These are phyloP conservation scores for Hydra vulgaris DNA, from an alignment of 30 jellyfish, hydroid and myxozoan species.

Conservation along the genomic window DNA sequence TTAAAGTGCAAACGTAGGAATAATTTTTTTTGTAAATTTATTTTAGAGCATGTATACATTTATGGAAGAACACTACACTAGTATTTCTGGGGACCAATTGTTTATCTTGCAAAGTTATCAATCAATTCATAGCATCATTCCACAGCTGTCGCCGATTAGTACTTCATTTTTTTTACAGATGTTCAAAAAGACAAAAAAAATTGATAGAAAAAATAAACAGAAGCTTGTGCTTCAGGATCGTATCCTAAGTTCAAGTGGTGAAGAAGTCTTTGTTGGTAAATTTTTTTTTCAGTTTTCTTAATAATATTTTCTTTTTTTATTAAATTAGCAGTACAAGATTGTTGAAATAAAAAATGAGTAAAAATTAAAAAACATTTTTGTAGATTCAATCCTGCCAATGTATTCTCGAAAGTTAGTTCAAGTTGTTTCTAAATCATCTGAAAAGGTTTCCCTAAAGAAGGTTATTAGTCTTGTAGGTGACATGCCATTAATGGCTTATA, in stretches of 20 bases:
- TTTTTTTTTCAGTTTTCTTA: too few species aligned
- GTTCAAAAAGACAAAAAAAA: constrained; percentile 13
- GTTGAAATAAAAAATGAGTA: too few species aligned
- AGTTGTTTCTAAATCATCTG: neutral
- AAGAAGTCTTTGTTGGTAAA: neutral
- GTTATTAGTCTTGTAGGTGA: neutral
- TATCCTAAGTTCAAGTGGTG: neutral
- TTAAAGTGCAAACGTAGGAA: too few species aligned
- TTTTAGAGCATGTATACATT: constrained; percentile 39
- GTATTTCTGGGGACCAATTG: constrained; percentile 57
- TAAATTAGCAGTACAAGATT: neutral
- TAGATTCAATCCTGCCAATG: neutral
- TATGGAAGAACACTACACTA: constrained; percentile 64
- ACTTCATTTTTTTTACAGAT: constrained; percentile 46
- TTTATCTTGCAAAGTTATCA: constrained; percentile 49
- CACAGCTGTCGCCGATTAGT: constrained; percentile 62
- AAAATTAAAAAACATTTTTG: too few species aligned
- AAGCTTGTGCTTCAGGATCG: neutral
- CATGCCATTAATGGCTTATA: neutral
- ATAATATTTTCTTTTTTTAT: too few species aligned
- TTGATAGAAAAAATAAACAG: constrained; percentile 8
- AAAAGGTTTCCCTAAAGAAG: neutral
- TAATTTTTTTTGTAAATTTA: neutral
- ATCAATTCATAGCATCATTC: constrained; percentile 33
- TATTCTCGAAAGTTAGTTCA: neutral